Conservation (phyloP, 2,797 vertebrate species). For the Acanthurus lineatus region DNA sequence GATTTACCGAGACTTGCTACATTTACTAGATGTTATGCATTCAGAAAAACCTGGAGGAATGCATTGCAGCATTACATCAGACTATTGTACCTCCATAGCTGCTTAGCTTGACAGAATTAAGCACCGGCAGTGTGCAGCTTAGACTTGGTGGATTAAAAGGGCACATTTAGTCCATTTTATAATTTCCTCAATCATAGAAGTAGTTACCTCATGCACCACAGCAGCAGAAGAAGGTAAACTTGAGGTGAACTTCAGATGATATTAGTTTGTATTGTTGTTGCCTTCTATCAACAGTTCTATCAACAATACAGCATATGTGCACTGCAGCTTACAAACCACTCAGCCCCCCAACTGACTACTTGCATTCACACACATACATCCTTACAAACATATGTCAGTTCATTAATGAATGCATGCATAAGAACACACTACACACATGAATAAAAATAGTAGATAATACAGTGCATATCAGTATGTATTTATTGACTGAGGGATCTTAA, state of each 20-base stretch:
- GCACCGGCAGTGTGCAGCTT: constrained; percentile 44
- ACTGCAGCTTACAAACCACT: not conserved
- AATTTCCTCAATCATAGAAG: constrained; percentile 66
- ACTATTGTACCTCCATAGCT: constrained; percentile 47
- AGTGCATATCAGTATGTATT: constrained; percentile 5
- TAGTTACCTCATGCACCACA: constrained; percentile 39
- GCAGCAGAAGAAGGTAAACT: constrained; percentile 27
- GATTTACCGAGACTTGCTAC: constrained; percentile 12
- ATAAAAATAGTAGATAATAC: constrained; percentile 15
- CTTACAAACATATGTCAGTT: not conserved
- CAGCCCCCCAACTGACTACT: not conserved
- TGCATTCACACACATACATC: not conserved
- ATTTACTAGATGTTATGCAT: constrained; percentile 51
- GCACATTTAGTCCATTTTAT: constrained; percentile 61
- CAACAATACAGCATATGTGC: not conserved
- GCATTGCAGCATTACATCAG: constrained; percentile 53
- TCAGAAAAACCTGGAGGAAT: constrained; percentile 38
- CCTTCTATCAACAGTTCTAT: not conserved
- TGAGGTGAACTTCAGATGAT: constrained; percentile 27
- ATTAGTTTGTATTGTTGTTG: constrained; percentile 4
- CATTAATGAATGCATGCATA: constrained; percentile 5
- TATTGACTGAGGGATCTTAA: constrained; percentile 19
- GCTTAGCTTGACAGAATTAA: constrained; percentile 55
- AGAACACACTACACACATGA: not conserved
- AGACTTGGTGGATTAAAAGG: constrained; percentile 59